phyloP scores from a whole-genome alignment of 2,888 invertebrate species.

The Plusia festucae region DNA sequence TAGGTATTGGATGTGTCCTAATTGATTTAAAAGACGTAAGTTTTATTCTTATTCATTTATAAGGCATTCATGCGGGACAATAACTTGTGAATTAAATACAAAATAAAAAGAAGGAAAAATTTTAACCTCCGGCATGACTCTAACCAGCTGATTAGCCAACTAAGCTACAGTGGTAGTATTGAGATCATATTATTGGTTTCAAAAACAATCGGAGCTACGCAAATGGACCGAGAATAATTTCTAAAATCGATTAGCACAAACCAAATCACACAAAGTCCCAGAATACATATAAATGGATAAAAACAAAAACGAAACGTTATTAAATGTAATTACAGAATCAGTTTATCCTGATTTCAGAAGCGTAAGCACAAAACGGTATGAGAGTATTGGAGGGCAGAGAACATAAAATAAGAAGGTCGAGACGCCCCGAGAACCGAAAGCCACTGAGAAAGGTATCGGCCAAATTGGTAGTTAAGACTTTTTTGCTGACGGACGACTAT shows the following conservation, averaged over 20 bases:
- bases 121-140: no score
- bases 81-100: no score
- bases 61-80: no score
- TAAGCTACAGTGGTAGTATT: no score
- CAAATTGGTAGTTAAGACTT: conserved; percentile 53
- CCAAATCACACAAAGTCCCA: not conserved
- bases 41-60: no score
- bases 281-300: conserved; percentile 4
- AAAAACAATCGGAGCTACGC: not conserved
- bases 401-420: conserved; percentile 74
- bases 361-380: conserved; percentile 67
- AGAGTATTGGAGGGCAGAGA: conserved; percentile 65
- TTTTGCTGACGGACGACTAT: conserved; percentile 51
- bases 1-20: no score
- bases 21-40: no score
- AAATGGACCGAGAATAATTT: not conserved
- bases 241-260: not conserved
- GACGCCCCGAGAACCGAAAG: conserved; percentile 61
- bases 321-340: conserved; percentile 37
- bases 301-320: conserved; percentile 29
- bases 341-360: conserved; percentile 36
- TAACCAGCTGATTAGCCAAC: no score
- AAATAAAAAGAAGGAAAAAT: no score
- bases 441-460: conserved; percentile 58
- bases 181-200: not conserved